phyloP scores from a whole-genome alignment of 2,888 invertebrate species.

The Caenorhabditis japonica region DNA sequence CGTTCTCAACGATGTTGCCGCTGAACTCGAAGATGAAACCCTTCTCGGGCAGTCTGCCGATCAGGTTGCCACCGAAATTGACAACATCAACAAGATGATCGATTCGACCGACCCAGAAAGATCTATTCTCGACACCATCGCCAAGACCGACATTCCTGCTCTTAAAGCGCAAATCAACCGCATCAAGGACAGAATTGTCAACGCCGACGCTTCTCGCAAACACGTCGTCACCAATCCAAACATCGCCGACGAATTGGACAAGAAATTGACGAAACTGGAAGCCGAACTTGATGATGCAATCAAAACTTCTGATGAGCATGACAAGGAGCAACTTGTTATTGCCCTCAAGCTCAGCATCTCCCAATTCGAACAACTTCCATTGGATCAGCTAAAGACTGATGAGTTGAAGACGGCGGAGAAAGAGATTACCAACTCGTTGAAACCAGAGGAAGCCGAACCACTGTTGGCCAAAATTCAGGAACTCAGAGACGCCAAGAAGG shows the following conservation, averaged over 20 bases:
- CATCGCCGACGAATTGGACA: constrained; percentile 41
- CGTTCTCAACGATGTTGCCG: constrained; percentile 51
- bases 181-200: constrained; percentile 44
- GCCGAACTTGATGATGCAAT: constrained; percentile 50
- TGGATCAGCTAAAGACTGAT: constrained; percentile 34
- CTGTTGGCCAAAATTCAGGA: too few relatives aligned
- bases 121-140: constrained; percentile 29
- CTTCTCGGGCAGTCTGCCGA: constrained; percentile 55
- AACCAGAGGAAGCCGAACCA: constrained; percentile 2
- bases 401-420: constrained; percentile 30
- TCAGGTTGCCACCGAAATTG: constrained; percentile 25
- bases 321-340: constrained; percentile 31
- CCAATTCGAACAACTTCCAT: constrained; percentile 39
- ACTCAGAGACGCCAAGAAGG: too few relatives aligned
- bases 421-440: constrained; percentile 23
- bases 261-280: constrained; percentile 50
- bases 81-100: constrained; percentile 7
- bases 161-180: constrained; percentile 52
- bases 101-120: constrained; percentile 23
- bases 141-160: constrained; percentile 46
- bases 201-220: constrained; percentile 42
- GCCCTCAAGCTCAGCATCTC: constrained; percentile 36
- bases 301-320: constrained; percentile 48
- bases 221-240: constrained; percentile 45
- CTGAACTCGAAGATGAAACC: constrained; percentile 58